Evolutionary conservation across 2,113 vertebrate species (phyloP).

Genomic region (mouse (Mus musculus)): DNA sequence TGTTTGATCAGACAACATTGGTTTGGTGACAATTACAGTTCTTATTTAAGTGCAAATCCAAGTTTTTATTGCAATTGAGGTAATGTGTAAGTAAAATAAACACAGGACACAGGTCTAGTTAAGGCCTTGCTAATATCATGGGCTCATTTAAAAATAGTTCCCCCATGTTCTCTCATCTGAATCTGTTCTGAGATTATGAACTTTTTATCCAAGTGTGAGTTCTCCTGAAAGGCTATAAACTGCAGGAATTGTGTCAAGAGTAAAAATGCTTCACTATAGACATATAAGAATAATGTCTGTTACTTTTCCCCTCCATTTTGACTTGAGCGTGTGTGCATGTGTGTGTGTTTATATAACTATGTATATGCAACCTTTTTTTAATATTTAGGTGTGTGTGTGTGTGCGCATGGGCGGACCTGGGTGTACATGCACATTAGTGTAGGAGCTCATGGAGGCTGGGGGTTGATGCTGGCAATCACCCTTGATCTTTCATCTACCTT

Average conservation of each 20-base stretch:
- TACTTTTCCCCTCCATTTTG: neutral
- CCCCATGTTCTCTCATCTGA: neutral
- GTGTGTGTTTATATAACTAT: neutral
- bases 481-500: neutral
- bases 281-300: neutral
- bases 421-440: too few species aligned
- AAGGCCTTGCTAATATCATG: neutral
- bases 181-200: neutral
- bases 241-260: neutral
- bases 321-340: neutral
- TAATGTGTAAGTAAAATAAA: slow-evolving; percentile 10
- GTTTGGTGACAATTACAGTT: neutral
- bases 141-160: neutral
- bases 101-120: neutral
- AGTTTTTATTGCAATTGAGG: slow-evolving; percentile 53
- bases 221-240: neutral
- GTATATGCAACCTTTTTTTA: neutral
- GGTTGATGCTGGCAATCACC: too few species aligned
- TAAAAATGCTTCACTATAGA: slow-evolving; percentile 34
- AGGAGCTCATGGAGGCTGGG: neutral
- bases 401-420: too few species aligned
- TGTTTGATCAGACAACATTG: neutral
- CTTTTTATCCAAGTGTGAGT: neutral
- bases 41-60: slow-evolving; percentile 23
- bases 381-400: neutral